Base-by-base conservation (phyloP, 2,888 invertebrate species). In the Eurytoma californica region DNA sequence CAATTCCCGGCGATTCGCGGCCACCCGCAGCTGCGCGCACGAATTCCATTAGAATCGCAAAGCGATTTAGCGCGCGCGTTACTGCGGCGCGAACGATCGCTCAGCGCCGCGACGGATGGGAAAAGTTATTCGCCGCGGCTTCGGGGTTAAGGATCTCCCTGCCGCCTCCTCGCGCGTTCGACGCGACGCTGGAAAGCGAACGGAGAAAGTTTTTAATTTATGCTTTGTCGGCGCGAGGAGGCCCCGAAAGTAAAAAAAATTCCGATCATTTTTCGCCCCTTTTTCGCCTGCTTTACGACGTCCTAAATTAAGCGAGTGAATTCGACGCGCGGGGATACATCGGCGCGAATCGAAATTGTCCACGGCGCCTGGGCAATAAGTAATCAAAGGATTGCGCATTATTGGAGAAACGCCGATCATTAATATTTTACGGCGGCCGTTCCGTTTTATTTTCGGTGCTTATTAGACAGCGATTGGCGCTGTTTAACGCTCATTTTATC, bases 191-290 rank as follows among this genome's bases (percentile, higher is more conserved):
- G 24, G 24, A 24, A 24, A 24, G 24, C 20, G 51, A 14, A 20
- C 13, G 18, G 80, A 80, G 80, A 80, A 80, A 80, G 80, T 80
- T 72, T 80, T 76, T 76, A 80, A 72, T 80, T 76, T 80, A 80
- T 51, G 76, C 68, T 80, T 68, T 20, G 66, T 66, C 39, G 28
- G 20, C 14, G 67, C 51, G 73, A 79, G 75, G 61, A 60, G 24
- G 24, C 24, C 24, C 24, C 24, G 24, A 24, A 24, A 24, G n/a
- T n/a, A 24, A 24, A 66, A 74, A 79, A 70, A 65, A 66, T 79
- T 70, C 70, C 47, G 57, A 63, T 78, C 57, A 55, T 65, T 79
- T 77, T 79, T 73, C 20, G 51, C 28, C 53, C 28, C n/a, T 18
- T 57, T 58, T 49, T 70, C 65, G 55, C 24, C 18, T 20, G 57